These are phyloP conservation scores for Odocoileus hemionus DNA, from an alignment of 2,113 vertebrate genomes.

Conservation along the genomic window DNA sequence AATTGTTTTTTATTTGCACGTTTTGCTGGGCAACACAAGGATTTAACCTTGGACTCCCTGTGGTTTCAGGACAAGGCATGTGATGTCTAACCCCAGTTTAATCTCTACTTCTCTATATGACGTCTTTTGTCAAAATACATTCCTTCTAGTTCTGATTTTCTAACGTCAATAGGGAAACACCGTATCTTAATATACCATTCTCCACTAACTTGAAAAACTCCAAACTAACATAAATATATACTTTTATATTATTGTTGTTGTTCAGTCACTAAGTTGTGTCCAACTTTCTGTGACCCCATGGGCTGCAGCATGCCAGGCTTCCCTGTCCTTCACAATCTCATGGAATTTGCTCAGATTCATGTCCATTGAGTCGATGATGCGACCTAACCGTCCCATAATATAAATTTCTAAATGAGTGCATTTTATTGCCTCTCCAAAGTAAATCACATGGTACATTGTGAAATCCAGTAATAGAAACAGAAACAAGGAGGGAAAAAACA, in stretches of 20 bases:
- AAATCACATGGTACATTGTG: constrained; percentile 8
- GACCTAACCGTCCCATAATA: not conserved
- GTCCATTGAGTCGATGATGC: not conserved
- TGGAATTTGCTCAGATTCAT: not conserved
- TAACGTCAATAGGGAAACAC: not conserved
- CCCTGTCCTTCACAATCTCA: not conserved
- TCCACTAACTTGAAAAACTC: not conserved
- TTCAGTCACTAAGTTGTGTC: not conserved
- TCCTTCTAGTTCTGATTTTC: not conserved
- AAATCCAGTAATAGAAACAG: constrained; percentile 47
- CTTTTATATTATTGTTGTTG: not conserved
- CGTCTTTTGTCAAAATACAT: not conserved
- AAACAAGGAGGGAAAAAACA: not conserved
- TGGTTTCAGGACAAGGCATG: not conserved
- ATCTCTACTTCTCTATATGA: not conserved
- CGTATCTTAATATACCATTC: not conserved
- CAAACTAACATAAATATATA: not conserved
- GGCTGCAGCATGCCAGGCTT: not conserved
- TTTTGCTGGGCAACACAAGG: not conserved
- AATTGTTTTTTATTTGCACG: not conserved
- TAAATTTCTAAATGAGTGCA: not conserved
- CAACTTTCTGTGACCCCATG: not conserved
- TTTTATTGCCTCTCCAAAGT: constrained; percentile 8
- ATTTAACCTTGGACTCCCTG: not conserved
- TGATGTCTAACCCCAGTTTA: not conserved